Conservation (phyloP, 2,113 vertebrate genomes). For the Cinclus cinclus region DNA sequence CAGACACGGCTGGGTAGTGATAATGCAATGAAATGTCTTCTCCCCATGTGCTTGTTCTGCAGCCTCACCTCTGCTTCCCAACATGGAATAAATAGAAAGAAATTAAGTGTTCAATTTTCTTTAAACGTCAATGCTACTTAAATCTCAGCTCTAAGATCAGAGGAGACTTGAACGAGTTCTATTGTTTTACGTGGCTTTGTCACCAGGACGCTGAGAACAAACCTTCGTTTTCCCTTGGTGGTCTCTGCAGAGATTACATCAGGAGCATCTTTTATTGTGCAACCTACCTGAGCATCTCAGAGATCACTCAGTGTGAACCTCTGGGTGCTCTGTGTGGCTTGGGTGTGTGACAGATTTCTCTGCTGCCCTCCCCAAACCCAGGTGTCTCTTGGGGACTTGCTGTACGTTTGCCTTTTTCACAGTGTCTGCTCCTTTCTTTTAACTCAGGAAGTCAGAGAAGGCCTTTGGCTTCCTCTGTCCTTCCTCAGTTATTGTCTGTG, state of each 20-base stretch:
- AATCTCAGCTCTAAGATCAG: background rate
- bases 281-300: background rate
- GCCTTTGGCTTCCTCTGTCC: background rate
- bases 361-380: background rate
- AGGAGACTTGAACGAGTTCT: background rate
- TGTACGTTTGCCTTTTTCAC: background rate
- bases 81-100: background rate
- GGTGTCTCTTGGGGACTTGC: background rate
- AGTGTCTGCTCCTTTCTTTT: background rate
- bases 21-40: background rate
- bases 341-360: background rate
- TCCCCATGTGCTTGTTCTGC: background rate
- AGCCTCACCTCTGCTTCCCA: background rate
- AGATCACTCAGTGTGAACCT: background rate
- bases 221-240: background rate
- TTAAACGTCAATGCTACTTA: background rate
- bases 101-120: background rate
- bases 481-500: background rate
- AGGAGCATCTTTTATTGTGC: background rate
- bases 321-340: background rate
- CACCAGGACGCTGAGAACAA: background rate
- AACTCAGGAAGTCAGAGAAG: background rate
- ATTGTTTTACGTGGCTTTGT: background rate
- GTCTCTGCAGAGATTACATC: background rate
- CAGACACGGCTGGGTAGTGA: background rate